Base-by-base conservation (phyloP, 2,797 vertebrate species). In the Dermochelys coriacea region DNA sequence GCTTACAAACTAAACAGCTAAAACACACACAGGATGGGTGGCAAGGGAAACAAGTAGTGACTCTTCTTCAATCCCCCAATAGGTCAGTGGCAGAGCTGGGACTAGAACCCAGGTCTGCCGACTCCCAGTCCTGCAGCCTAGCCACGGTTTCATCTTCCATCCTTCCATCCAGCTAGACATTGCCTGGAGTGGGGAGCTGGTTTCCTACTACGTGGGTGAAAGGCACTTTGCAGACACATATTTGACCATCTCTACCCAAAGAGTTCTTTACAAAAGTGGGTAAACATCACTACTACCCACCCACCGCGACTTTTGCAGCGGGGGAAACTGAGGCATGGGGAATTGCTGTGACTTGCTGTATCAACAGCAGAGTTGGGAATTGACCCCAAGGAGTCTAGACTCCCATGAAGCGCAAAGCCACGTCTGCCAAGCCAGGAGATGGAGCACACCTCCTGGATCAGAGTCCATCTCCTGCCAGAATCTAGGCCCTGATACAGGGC, bases 361-460 rank as follows among this genome's bases (percentile, higher is more conserved):
- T 95, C 96, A 94, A 93, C 77, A 49, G 87, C 91, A 91, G 57
- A 47, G 77, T 6, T 41, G 68, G n/a, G 68, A 71, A 41, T 25
- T 21, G 19, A 71, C 21, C 21, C 21, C 37, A 41, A 41, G 19
- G 19, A 71, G 64, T 37, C 64, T 6, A 12, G n/a, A 71, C 19
- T 41, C 68, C 68, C 68, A 41, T 12, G n/a, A 23, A 21, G 21
- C 11, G 71, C 68, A 71, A 71, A 71, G 68, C 68, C 19, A 23
- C n/a, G 9, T 19, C n/a, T 71, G 68, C 19, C 68, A 41, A 71
- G 10, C n/a, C 19, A 41, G 8, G 27, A 27, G 75, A 79, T 18
- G 18, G 29, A 34, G 18, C 27, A 89, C n/a, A 34, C 45, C 45
- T 77, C 45, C 47, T 77, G 74, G 45, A 77, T 49, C 74, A 29